Evolutionary conservation across 2,888 invertebrate species (phyloP).

Genomic region (Bembecia ichneumoniformis): DNA sequence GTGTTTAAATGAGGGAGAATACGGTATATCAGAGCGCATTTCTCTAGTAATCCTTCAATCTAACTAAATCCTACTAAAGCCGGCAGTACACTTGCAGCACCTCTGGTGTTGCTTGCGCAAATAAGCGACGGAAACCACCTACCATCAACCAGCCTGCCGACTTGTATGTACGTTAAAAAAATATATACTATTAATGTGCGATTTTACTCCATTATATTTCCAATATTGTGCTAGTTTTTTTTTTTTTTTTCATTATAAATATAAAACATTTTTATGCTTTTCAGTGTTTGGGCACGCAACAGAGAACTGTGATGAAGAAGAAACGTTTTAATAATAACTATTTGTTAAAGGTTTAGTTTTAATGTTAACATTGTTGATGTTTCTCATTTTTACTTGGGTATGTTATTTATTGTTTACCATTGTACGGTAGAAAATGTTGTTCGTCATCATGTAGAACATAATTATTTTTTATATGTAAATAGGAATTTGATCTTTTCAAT

Average conservation of each 20-base stretch:
- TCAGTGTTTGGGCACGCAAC: conserved; percentile 92
- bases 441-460: conserved; percentile 28
- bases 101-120: too few relatives aligned
- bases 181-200: too few relatives aligned
- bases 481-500: conserved; percentile 31
- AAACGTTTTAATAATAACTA: conserved; percentile 80
- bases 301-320: conserved; percentile 88
- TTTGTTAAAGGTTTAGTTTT: conserved; percentile 45
- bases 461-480: conserved; percentile 56
- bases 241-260: background rate
- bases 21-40: too few relatives aligned
- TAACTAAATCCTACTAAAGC: too few relatives aligned
- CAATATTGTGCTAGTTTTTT: too few relatives aligned
- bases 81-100: too few relatives aligned
- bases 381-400: conserved; percentile 50
- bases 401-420: conserved; percentile 52
- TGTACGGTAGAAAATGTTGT: conserved; percentile 35
- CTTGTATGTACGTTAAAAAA: too few relatives aligned
- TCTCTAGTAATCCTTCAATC: too few relatives aligned
- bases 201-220: too few relatives aligned
- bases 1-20: too few relatives aligned
- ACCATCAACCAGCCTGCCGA: too few relatives aligned
- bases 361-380: conserved; percentile 65
- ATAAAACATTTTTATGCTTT: conserved; percentile 34
- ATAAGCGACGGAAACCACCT: too few relatives aligned